phyloP scores from a whole-genome alignment of 2,888 invertebrate species.

The Clusia tigrina region DNA sequence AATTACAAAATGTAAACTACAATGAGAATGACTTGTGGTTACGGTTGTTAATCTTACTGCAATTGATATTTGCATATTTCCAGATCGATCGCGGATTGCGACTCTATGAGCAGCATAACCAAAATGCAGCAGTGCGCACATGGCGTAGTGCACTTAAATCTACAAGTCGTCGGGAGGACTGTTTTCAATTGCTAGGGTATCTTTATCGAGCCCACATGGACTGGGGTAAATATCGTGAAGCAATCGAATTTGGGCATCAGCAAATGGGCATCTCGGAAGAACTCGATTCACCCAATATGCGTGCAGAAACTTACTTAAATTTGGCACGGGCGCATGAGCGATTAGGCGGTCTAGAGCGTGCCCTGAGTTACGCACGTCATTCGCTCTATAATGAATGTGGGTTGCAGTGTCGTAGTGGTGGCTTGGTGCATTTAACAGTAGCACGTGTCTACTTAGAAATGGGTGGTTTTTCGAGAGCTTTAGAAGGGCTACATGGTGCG shows the following conservation, averaged over 20 bases:
- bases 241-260: conserved; percentile 85
- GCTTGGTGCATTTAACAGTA: conserved; percentile 88
- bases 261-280: conserved; percentile 93
- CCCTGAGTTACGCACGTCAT: conserved; percentile 85
- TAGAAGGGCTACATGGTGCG: conserved; percentile 81
- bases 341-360: conserved; percentile 79
- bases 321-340: conserved; percentile 88
- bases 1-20: no score
- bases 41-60: no score
- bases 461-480: conserved; percentile 87
- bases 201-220: conserved; percentile 90
- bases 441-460: conserved; percentile 88
- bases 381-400: conserved; percentile 87
- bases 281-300: conserved; percentile 86
- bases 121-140: conserved; percentile 85
- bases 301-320: conserved; percentile 91
- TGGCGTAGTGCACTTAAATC: conserved; percentile 87
- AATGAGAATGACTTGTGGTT: no score
- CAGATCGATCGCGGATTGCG: conserved; percentile 88
- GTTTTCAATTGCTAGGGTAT: conserved; percentile 86
- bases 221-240: conserved; percentile 90
- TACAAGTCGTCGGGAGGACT: conserved; percentile 82
- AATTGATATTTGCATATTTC: not conserved
- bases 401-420: conserved; percentile 81
- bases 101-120: conserved; percentile 76